phyloP scores from a whole-genome alignment of 2,888 invertebrate species.

The Eumerus sabulonum region DNA sequence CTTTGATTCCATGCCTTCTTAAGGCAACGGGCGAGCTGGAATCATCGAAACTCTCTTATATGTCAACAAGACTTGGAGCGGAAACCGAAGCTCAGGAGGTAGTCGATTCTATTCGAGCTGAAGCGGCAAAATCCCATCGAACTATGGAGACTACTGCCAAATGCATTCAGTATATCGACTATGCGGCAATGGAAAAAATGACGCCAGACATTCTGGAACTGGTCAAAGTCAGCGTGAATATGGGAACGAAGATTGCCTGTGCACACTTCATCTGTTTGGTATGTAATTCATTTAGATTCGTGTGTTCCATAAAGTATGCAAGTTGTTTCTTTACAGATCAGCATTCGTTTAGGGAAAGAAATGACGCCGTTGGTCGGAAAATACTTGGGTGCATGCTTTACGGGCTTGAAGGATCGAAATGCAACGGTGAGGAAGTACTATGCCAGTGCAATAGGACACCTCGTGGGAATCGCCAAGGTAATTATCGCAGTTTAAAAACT shows the following conservation, averaged over 20 bases:
- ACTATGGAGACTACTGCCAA: slow-evolving; percentile 93
- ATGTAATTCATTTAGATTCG: slow-evolving; percentile 72
- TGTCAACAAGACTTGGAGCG: slow-evolving; percentile 86
- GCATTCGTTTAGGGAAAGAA: slow-evolving; percentile 80
- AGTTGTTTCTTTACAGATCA: slow-evolving; percentile 72
- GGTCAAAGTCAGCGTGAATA: slow-evolving; percentile 87
- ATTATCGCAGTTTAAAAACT: not conserved
- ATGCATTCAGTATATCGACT: slow-evolving; percentile 87
- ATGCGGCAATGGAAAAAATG: slow-evolving; percentile 87
- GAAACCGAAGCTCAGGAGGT: slow-evolving; percentile 86
- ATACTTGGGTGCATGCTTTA: slow-evolving; percentile 81
- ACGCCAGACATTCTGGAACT: slow-evolving; percentile 90
- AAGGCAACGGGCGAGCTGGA: slow-evolving; percentile 94
- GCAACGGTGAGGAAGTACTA: slow-evolving; percentile 90
- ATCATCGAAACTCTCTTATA: slow-evolving; percentile 87
- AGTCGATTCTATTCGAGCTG: slow-evolving; percentile 89
- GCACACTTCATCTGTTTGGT: slow-evolving; percentile 88
- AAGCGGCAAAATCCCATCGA: slow-evolving; percentile 90
- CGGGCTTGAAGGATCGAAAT: slow-evolving; percentile 91
- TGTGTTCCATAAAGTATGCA: not conserved
- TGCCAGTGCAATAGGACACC: slow-evolving; percentile 90
- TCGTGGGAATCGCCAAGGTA: slow-evolving; percentile 90
- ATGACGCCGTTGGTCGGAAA: slow-evolving; percentile 82
- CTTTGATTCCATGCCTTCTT: slow-evolving; percentile 90
- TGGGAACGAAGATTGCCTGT: slow-evolving; percentile 91